Conservation (phyloP, 1,140 invertebrate genomes). For the Anastrepha obliqua region DNA sequence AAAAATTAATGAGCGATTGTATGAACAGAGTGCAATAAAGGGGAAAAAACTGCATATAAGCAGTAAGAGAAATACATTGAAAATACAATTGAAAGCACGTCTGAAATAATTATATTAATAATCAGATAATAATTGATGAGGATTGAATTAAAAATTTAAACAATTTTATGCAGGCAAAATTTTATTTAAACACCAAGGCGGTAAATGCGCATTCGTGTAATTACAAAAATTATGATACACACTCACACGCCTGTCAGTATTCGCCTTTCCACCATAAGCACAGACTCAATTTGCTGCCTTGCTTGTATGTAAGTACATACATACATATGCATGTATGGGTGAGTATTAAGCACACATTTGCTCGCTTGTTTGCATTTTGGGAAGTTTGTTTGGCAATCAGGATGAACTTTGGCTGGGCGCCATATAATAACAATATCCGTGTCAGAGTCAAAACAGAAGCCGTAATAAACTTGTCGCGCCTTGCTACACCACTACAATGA, state of each 20-base stretch:
- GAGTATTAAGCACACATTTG: not conserved
- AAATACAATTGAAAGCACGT: slow-evolving; percentile 7
- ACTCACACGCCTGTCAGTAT: not conserved
- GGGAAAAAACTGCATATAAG: not conserved
- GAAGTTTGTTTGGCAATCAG: not conserved
- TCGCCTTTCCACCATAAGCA: not conserved
- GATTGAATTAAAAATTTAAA: slow-evolving; percentile 9
- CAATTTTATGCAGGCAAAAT: slow-evolving; percentile 30
- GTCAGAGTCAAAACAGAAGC: slow-evolving; percentile 41
- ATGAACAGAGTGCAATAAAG: not conserved
- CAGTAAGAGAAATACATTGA: not conserved
- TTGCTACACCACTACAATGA: not conserved
- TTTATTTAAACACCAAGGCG: not conserved
- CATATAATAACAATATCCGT: slow-evolving; percentile 49
- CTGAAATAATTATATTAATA: slow-evolving; percentile 41
- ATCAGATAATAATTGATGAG: slow-evolving; percentile 3
- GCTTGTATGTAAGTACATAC: not conserved
- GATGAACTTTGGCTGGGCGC: not conserved
- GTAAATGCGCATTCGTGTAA: not conserved
- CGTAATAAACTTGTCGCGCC: slow-evolving; percentile 33
- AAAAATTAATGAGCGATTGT: not conserved
- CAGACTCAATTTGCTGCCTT: too few relatives aligned
- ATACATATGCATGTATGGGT: not conserved
- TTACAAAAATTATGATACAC: not conserved
- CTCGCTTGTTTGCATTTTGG: not conserved